These are phyloP conservation scores for Lasioglossum lativentre DNA, from an alignment of 2,888 invertebrate species.

Conservation along the genomic window DNA sequence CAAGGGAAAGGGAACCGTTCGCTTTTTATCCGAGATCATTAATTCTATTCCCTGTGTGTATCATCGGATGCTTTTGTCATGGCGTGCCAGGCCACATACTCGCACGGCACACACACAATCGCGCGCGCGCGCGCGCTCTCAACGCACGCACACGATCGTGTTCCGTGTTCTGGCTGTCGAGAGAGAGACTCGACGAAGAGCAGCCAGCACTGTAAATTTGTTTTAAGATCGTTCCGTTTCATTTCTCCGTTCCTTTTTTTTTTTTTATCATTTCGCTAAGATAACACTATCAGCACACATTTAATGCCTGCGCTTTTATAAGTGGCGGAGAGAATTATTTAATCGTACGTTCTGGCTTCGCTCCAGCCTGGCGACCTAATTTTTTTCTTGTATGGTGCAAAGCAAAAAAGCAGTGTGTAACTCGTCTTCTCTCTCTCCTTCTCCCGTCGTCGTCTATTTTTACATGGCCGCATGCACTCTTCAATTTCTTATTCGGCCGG, in stretches of 20 bases:
- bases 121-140: neutral
- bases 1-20: neutral
- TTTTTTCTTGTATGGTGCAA: slow-evolving; percentile 77
- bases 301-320: slow-evolving; percentile 84
- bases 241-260: slow-evolving; percentile 44
- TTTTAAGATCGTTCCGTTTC: slow-evolving; percentile 75
- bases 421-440: neutral
- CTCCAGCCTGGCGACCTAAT: slow-evolving; percentile 84
- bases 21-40: slow-evolving; percentile 37
- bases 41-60: slow-evolving; percentile 46
- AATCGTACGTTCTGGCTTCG: slow-evolving; percentile 83
- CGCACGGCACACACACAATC: slow-evolving; percentile 22
- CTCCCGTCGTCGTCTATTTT: slow-evolving; percentile 42
- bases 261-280: slow-evolving; percentile 83
- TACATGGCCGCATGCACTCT: slow-evolving; percentile 48
- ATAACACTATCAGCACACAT: slow-evolving; percentile 84
- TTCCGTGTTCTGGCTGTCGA: neutral
- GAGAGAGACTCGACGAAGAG: neutral
- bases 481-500: slow-evolving; percentile 35
- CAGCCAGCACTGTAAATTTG: slow-evolving; percentile 79
- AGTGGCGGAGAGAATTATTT: slow-evolving; percentile 83
- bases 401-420: slow-evolving; percentile 53
- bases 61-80: slow-evolving; percentile 45
- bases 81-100: slow-evolving; percentile 43
- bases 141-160: neutral